Percentiles rank a stretch among this genome's conserved stretches.
phyloP scores from a whole-genome alignment of 2,797 vertebrate genomes.

The Miichthys miiuy region DNA sequence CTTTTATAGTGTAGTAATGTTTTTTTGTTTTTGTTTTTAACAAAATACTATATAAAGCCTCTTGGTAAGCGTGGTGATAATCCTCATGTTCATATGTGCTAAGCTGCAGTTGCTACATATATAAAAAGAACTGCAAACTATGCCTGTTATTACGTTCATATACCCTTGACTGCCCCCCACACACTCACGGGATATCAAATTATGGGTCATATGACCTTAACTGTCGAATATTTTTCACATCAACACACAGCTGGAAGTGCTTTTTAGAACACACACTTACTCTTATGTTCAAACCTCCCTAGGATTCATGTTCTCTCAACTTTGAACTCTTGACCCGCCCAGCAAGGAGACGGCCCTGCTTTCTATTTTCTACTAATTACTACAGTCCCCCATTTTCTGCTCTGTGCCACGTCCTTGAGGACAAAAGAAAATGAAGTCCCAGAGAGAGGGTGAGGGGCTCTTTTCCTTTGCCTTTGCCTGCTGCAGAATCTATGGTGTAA shows the following conservation, averaged over 20 bases:
- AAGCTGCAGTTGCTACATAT: background rate
- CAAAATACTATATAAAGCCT: background rate
- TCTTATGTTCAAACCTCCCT: conserved; percentile 31
- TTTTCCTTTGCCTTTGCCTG: background rate
- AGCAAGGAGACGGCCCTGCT: conserved; percentile 9
- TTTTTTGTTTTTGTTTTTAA: background rate
- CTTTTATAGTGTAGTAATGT: background rate
- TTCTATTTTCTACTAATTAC: conserved; percentile 39
- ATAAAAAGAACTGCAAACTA: background rate
- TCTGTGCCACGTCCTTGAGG: conserved; percentile 27
- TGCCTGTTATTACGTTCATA: conserved; percentile 15
- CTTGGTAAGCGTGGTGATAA: background rate
- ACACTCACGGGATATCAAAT: conserved; percentile 41
- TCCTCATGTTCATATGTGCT: background rate
- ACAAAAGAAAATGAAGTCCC: conserved; percentile 42
- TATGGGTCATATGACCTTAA: conserved; percentile 53
- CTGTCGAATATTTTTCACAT: conserved; percentile 65
- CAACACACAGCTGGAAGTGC: conserved; percentile 58
- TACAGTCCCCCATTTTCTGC: background rate
- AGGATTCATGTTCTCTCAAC: conserved; percentile 51
- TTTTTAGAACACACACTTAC: conserved; percentile 40
- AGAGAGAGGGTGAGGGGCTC: conserved; percentile 26
- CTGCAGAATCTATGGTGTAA: background rate
- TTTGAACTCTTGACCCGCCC: conserved; percentile 57
- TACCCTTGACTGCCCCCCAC: conserved; percentile 6